Base-by-base conservation (phyloP, 2,797 vertebrate species). In the Myripristis murdjan region DNA sequence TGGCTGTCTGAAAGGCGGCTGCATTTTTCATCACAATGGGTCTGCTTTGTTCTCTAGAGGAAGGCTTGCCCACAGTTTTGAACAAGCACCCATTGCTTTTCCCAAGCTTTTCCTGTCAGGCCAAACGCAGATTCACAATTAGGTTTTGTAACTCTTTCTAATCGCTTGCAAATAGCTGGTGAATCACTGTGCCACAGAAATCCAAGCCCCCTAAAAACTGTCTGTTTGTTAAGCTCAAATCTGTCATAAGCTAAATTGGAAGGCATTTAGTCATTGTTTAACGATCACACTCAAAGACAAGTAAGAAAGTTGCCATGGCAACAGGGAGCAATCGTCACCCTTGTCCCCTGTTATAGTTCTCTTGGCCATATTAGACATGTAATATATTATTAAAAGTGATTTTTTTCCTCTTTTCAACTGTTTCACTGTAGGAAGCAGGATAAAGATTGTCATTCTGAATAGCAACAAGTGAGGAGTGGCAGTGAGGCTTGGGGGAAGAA, bases 221-320 rank as follows among this genome's bases (percentile, higher is more conserved):
- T 63, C 49, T 52, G 61, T 75, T 60, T 23, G 1, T 33, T 53
- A 6, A 77, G 57, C 62, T 65, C 46, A 66, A 77, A 85, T 85
- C 43, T 82, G 81, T 73, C 84, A 70, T 60, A 16, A 69, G 74
- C 80, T 77, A 63, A 79, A 82, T 73, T 82, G 44, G 66, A 87
- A 70, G 69, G 47, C 24, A 33, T 77, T 46, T 58, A 88, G 68
- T 82, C 69, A 74, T 72, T 76, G 70, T 86, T 76, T 84, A 83
- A 77, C 31, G 15, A 76, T 73, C 74, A 44, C 48, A 46, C 55
- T 69, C 16, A 18, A 47, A 70, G 61, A 37, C 67, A 79, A 82
- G 63, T 62, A 78, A 84, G 56, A 43, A 43, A 1, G 87, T 92
- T 88, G 46, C 85, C 63, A 70, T 79, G 89, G 85, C 73, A 87